Conservation (phyloP, 1,140 invertebrate genomes). For the Sinella curviseta region DNA sequence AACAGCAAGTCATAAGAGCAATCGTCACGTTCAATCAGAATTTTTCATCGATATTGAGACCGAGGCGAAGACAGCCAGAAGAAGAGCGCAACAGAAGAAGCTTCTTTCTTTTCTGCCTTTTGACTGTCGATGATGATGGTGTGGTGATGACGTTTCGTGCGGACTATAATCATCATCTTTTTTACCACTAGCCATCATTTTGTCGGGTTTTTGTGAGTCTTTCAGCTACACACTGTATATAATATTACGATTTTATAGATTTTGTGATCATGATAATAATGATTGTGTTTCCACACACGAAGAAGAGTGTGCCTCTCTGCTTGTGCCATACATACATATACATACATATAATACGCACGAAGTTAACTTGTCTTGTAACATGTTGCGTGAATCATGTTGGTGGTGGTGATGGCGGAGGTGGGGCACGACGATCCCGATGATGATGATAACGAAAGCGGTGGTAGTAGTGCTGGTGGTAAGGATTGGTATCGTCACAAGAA, state of each 20-base stretch:
- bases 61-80: neutral
- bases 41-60: neutral
- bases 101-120: neutral
- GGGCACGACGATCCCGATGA: too few species aligned
- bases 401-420: too few species aligned
- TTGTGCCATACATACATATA: too few species aligned
- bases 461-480: neutral
- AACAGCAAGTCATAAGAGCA: neutral
- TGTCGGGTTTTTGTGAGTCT: too few species aligned
- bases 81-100: neutral
- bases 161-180: neutral
- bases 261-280: too few species aligned
- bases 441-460: neutral
- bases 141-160: neutral
- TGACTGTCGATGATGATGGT: neutral
- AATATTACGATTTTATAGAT: too few species aligned
- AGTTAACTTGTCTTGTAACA: too few species aligned
- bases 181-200: neutral
- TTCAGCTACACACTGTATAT: too few species aligned
- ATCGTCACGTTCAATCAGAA: slow-evolving; percentile 23
- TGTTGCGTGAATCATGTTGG: too few species aligned
- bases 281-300: too few species aligned
- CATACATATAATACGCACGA: too few species aligned
- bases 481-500: neutral
- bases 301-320: too few species aligned